Percentiles rank a stretch among this genome's conserved stretches.
These are phyloP conservation scores for Bolinopsis microptera DNA, from an alignment of 37 sponge, comb jelly and placozoan genomes.

Conservation along the genomic window DNA sequence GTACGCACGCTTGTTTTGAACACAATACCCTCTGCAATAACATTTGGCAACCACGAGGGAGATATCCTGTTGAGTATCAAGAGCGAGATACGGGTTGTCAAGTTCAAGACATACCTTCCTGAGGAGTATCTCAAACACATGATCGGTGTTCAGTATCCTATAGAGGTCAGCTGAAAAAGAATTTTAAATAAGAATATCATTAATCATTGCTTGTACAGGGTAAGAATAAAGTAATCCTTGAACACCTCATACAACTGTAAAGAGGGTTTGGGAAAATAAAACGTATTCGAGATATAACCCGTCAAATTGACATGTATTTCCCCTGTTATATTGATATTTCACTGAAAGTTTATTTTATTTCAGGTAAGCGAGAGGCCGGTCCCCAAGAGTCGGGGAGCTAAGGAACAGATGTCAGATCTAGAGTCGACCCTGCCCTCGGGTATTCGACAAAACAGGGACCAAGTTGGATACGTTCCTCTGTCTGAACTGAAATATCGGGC, in stretches of 20 bases:
- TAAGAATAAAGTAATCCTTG: too few species aligned
- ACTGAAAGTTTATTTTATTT: too few species aligned
- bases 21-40: constrained; percentile 56
- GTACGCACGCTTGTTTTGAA: constrained; percentile 62
- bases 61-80: constrained; percentile 50
- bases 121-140: constrained; percentile 43
- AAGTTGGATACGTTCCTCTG: not conserved
- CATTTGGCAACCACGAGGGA: constrained; percentile 47
- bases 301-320: too few species aligned
- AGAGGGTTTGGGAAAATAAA: too few species aligned
- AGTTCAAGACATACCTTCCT: constrained; percentile 32
- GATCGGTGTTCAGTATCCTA: constrained; percentile 49
- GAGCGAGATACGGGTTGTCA: constrained; percentile 21
- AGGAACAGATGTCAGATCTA: constrained; percentile 40
- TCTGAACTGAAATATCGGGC: constrained; percentile 32
- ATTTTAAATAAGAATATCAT: too few species aligned
- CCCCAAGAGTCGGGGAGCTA: constrained; percentile 59
- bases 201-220: too few species aligned
- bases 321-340: too few species aligned
- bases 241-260: too few species aligned
- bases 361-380: constrained; percentile 66
- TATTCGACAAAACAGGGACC: constrained; percentile 44
- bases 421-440: constrained; percentile 61
- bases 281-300: too few species aligned
- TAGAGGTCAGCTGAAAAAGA: not conserved